These are phyloP conservation scores for Malthinus flaveolus DNA, from an alignment of 2,888 invertebrate genomes.

Conservation along the genomic window DNA sequence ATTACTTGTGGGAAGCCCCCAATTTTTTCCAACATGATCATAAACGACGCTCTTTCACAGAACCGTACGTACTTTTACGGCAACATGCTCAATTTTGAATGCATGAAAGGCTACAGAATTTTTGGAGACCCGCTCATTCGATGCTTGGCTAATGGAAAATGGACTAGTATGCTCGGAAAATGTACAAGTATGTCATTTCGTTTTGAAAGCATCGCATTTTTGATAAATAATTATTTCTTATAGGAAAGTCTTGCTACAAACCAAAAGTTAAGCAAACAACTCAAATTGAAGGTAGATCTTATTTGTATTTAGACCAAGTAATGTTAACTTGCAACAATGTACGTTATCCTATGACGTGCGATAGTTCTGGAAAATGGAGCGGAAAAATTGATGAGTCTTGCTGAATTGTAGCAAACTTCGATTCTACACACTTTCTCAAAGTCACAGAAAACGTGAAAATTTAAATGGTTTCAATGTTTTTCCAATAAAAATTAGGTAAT, in stretches of 20 bases:
- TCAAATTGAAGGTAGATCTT: conserved; percentile 55
- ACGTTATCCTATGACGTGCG: conserved; percentile 42
- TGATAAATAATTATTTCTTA: conserved; percentile 15
- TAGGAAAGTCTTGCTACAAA: conserved; percentile 59
- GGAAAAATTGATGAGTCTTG: conserved; percentile 39
- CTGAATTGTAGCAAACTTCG: conserved; percentile 22
- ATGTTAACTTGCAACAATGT: conserved; percentile 49
- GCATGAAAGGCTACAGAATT: conserved; percentile 55
- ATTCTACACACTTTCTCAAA: too few species aligned
- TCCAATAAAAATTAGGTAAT: too few species aligned
- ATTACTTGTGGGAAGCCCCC: conserved; percentile 41
- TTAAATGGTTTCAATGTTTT: too few species aligned
- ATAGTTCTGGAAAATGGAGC: conserved; percentile 46
- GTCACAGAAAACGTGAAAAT: too few species aligned
- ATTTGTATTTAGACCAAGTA: conserved; percentile 56
- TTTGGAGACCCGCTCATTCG: conserved; percentile 53
- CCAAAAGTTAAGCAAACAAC: conserved; percentile 53
- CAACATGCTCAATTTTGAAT: conserved; percentile 53
- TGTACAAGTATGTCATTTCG: conserved; percentile 54
- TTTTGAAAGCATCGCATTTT: background rate
- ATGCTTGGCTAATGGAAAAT: conserved; percentile 56
- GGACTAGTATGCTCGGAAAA: conserved; percentile 57
- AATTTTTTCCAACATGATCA: conserved; percentile 45
- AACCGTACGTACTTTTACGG: conserved; percentile 48
- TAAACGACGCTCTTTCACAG: conserved; percentile 37